A percentile compares a stretch with the other conserved stretches of the same genome.
phyloP scores from a whole-genome alignment of 35 echinoderm and acorn worm genomes.

The Heliocidaris tuberculata region DNA sequence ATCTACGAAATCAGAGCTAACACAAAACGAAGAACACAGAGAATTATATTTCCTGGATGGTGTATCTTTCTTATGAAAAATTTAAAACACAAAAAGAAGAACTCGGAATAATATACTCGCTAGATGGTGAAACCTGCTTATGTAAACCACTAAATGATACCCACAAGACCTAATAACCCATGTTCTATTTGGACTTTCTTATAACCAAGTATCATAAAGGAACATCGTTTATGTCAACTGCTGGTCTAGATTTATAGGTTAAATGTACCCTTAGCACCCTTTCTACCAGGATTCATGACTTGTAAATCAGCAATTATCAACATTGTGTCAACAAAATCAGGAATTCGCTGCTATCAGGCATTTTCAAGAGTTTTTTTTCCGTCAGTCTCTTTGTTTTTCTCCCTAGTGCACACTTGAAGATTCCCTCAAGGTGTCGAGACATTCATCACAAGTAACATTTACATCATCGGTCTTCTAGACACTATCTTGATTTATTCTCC shows the following conservation, averaged over 20 bases:
- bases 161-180: background rate
- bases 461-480: background rate
- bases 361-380: background rate
- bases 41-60: too few species aligned
- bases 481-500: background rate
- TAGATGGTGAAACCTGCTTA: too few species aligned
- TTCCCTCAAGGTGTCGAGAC: background rate
- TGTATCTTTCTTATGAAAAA: too few species aligned
- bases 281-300: background rate
- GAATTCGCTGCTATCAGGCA: background rate
- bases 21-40: too few species aligned
- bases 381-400: background rate
- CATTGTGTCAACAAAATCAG: background rate
- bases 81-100: too few species aligned
- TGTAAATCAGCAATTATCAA: conserved; percentile 5
- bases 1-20: too few species aligned
- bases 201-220: background rate
- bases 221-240: background rate
- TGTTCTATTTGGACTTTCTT: background rate
- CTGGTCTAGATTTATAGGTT: background rate
- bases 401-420: background rate
- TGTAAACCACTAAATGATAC: background rate
- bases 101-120: too few species aligned
- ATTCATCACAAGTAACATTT: background rate
- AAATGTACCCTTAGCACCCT: background rate